phyloP scores from a whole-genome alignment of 2,888 invertebrate genomes.

The Netelia virgata region DNA sequence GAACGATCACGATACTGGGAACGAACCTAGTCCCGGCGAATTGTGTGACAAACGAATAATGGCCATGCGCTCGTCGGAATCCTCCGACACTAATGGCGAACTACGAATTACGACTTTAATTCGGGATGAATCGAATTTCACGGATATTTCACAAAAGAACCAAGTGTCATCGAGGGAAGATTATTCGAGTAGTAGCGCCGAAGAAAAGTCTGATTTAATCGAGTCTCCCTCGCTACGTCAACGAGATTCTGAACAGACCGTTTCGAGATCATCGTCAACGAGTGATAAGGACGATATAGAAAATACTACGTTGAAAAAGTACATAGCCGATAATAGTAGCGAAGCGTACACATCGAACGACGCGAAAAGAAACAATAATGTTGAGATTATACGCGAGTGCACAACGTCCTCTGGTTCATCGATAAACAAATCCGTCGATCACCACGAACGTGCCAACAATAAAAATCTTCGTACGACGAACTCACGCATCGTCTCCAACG shows the following conservation, averaged over 20 bases:
- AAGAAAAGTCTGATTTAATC: neutral
- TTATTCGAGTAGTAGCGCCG: neutral
- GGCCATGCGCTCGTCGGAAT: slow-evolving; percentile 34
- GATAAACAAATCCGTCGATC: slow-evolving; percentile 43
- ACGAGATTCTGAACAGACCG: neutral
- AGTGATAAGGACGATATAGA: slow-evolving; percentile 26
- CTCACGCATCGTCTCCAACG: slow-evolving; percentile 88
- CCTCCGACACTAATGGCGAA: slow-evolving; percentile 26
- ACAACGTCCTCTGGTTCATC: slow-evolving; percentile 19
- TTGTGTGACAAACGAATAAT: slow-evolving; percentile 41
- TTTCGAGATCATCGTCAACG: slow-evolving; percentile 29
- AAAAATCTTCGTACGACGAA: slow-evolving; percentile 88
- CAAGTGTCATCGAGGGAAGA: neutral
- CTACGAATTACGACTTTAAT: neutral
- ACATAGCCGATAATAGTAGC: neutral
- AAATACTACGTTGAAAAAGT: neutral
- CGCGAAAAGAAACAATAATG: slow-evolving; percentile 18
- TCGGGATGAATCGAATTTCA: neutral
- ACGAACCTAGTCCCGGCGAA: slow-evolving; percentile 26
- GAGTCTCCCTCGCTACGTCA: neutral
- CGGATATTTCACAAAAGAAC: neutral
- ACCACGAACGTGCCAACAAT: slow-evolving; percentile 87
- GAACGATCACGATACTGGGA: slow-evolving; percentile 36
- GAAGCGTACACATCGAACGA: slow-evolving; percentile 20
- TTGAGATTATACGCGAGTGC: slow-evolving; percentile 10